Conservation (phyloP, 2,113 vertebrate species). For the Onychostoma macrolepis region DNA sequence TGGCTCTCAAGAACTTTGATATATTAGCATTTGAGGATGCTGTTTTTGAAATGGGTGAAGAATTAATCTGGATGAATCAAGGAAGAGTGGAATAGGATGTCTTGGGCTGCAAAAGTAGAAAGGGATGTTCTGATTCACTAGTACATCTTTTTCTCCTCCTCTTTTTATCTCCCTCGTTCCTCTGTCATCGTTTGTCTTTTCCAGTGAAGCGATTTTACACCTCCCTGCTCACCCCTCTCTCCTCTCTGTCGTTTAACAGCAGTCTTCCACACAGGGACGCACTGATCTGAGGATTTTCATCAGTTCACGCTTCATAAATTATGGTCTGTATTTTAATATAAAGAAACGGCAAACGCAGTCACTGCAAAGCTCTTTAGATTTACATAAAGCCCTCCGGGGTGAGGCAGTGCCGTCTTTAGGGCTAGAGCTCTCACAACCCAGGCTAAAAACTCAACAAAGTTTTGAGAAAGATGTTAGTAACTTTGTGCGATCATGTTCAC, state of each 20-base stretch:
- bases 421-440: slow-evolving; percentile 21
- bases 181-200: slow-evolving; percentile 9
- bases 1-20: slow-evolving; percentile 25
- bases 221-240: slow-evolving; percentile 52
- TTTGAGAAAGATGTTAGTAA: slow-evolving; percentile 47
- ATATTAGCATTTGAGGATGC: slow-evolving; percentile 28
- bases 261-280: slow-evolving; percentile 71
- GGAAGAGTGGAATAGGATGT: slow-evolving; percentile 66
- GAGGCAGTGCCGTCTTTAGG: slow-evolving; percentile 6
- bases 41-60: slow-evolving; percentile 64
- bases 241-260: slow-evolving; percentile 49
- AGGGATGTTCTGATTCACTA: slow-evolving; percentile 77
- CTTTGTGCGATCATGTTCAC: slow-evolving; percentile 35
- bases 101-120: slow-evolving; percentile 64
- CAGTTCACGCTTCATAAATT: slow-evolving; percentile 77
- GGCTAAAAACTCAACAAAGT: slow-evolving; percentile 46
- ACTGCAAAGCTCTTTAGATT: slow-evolving; percentile 61
- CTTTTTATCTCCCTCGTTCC: slow-evolving; percentile 50
- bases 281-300: slow-evolving; percentile 77
- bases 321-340: slow-evolving; percentile 77
- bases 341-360: slow-evolving; percentile 65
- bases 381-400: slow-evolving; percentile 50
- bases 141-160: slow-evolving; percentile 66
- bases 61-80: slow-evolving; percentile 79
- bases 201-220: slow-evolving; percentile 38